Base-by-base conservation (phyloP, 1,140 invertebrate genomes). In the Lasioglossum baleicum region DNA sequence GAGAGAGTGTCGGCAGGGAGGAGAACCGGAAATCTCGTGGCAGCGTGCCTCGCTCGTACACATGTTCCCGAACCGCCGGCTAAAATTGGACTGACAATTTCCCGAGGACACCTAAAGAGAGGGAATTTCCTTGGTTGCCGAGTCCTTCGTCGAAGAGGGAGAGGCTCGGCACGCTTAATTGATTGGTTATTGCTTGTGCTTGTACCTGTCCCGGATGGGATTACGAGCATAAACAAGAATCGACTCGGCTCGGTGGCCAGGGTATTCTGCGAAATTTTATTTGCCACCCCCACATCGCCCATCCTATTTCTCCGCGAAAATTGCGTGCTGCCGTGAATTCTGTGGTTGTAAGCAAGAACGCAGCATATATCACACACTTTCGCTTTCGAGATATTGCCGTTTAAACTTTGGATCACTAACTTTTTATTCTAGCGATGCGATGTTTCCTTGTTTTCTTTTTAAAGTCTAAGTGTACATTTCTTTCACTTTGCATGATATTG, bases 161-260 rank as follows among this genome's bases (percentile, higher is more conserved):
- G 7, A 60, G 58, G 26, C 11, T 35, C 40, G 35, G 22, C 8
- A n/a, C 20, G 5, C 13, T 71, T 71, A 70, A 70, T 69, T 61
- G 75, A 77, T 77, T 20, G 67, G 75, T 63, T 77, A 63, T 68
- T 61, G 75, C 44, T 7, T 20, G 31, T 42, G 3, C 48, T 31
- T 65, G 69, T 77, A 61, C 44, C 61, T 78, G 60, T 26, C 17
- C 22, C 7, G 53, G 10, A 48, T 10, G 44, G 66, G 56, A 40
- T 56, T n/a, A 17, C 66, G 3, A 17, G 26, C 40, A 15, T 22
- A 44, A 75, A 44, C 31, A n/a, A 31, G 6, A 7, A 64, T 22
- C 26, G 20, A 10, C 20, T 13, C 2, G 20, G 5, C 11, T 26
- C 26, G 26, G 26, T 26, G 20, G 35, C 40, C 4, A 69, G 13